phyloP scores from a whole-genome alignment of 2,113 vertebrate species.

The Malurus elegans region DNA sequence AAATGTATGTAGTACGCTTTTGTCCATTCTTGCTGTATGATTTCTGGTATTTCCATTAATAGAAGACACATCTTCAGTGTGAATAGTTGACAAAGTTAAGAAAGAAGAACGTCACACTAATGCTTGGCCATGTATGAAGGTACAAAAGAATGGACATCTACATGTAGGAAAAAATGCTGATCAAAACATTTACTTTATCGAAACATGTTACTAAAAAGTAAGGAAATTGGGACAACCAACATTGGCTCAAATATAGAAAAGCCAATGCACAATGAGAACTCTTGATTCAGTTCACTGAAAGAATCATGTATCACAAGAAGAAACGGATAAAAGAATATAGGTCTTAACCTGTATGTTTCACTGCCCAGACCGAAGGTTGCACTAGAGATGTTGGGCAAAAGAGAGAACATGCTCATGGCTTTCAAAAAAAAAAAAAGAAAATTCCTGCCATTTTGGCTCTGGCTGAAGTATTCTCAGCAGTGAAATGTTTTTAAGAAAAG shows the following conservation, averaged over 20 bases:
- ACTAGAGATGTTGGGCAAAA: background rate
- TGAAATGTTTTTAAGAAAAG: background rate
- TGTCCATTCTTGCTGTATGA: background rate
- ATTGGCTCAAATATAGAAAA: background rate
- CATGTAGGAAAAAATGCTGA: background rate
- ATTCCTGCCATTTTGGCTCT: background rate
- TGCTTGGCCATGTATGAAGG: background rate
- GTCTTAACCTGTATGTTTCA: background rate
- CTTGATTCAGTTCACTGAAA: background rate
- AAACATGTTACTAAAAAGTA: background rate
- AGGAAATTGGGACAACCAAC: background rate
- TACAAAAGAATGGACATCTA: background rate
- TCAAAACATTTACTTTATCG: background rate
- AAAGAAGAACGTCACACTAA: background rate
- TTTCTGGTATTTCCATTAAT: background rate
- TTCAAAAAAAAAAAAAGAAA: background rate
- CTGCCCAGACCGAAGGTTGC: background rate
- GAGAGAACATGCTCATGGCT: background rate
- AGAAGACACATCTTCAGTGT: background rate
- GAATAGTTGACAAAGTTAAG: background rate
- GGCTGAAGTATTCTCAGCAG: background rate
- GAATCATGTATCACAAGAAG: background rate
- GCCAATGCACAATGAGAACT: background rate
- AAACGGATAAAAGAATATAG: background rate
- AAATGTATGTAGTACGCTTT: background rate